Base-by-base conservation (phyloP, 53 echinoderm and acorn worm genomes). In the Paracentrotus lividus region DNA sequence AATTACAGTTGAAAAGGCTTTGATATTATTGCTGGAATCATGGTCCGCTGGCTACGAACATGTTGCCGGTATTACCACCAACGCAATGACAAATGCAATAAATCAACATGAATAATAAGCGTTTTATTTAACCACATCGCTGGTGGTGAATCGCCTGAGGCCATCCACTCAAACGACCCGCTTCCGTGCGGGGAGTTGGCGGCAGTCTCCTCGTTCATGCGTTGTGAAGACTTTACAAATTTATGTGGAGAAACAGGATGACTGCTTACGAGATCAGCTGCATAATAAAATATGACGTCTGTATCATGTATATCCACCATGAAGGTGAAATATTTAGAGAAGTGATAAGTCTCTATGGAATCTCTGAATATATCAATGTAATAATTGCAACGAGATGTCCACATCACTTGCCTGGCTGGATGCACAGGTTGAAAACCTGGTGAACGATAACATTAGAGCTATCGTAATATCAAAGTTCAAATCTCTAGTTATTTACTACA, bases 141-240 rank as follows among this genome's bases (percentile, higher is more conserved):
- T 36, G 91, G 91, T 47, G 72, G 91, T 31, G 76, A 64, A 44
- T 61, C 61, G 12, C 64, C 91, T 3, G 40, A 61, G n/a, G 27
- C 76, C 91, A 72, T 75, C 55, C 18, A 52, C 75, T 55, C n/a
- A n/a, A 76, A 53, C 76, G 91, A 91, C 91, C 91, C 91, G 91
- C 91, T 91, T 72, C 76, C 76, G 51, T 49, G 91, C 91, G 91
- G 91, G 76, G 91, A 91, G 91, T 77, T 91, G 91, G 32, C 76
- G 57, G 52, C 4, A 75, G 54, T 49, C 75, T 91, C 91, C 76
- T 91, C 91, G 76, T 75, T 91, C 75, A 75, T 91, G 91, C 91
- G 91, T 27, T 52, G 40, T 51, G 91, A 42, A 13, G 24, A n/a
- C n/a, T n/a, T n/a, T 53, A 29, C 32, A 43, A 23, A 53, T 1